phyloP scores from a whole-genome alignment of 2,888 invertebrate genomes.

The Rhingia campestris region DNA sequence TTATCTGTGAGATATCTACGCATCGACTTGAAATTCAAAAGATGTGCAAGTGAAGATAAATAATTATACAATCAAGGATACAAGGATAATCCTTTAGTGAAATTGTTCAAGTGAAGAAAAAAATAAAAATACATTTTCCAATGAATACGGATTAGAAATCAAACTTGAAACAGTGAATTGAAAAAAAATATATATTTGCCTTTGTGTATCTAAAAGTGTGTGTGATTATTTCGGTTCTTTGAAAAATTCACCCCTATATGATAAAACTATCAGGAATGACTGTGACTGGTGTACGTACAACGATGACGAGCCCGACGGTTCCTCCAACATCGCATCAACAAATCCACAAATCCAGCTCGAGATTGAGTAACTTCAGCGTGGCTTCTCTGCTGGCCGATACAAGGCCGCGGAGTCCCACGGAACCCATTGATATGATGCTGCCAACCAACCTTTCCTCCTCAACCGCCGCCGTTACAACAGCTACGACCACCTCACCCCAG shows the following conservation, averaged over 20 bases:
- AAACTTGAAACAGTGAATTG: slow-evolving; percentile 37
- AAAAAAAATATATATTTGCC: slow-evolving; percentile 7
- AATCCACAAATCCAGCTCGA: slow-evolving; percentile 85
- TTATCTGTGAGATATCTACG: slow-evolving; percentile 31
- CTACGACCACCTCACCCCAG: slow-evolving; percentile 81
- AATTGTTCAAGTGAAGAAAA: slow-evolving; percentile 26
- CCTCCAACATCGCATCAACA: slow-evolving; percentile 82
- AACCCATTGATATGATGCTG: slow-evolving; percentile 76
- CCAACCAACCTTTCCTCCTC: slow-evolving; percentile 76
- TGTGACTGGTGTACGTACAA: slow-evolving; percentile 86
- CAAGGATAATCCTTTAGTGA: slow-evolving; percentile 70
- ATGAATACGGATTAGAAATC: slow-evolving; percentile 47
- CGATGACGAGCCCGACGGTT: slow-evolving; percentile 86
- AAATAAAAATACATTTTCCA: slow-evolving; percentile 31
- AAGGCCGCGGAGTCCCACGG: slow-evolving; percentile 83
- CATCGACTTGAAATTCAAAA: slow-evolving; percentile 13
- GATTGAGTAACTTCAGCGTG: slow-evolving; percentile 92
- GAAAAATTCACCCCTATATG: slow-evolving; percentile 78
- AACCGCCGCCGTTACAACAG: slow-evolving; percentile 77
- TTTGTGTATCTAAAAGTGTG: slow-evolving; percentile 23
- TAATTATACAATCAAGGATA: slow-evolving; percentile 51
- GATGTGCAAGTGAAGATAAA: slow-evolving; percentile 63
- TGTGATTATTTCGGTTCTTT: slow-evolving; percentile 36
- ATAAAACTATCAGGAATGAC: slow-evolving; percentile 84
- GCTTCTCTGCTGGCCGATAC: slow-evolving; percentile 94